Evolutionary conservation across 2,888 invertebrate genomes (phyloP), one percentile per base, ranked within the genome.

Genomic region (Opisthograptis luteolata): DNA sequence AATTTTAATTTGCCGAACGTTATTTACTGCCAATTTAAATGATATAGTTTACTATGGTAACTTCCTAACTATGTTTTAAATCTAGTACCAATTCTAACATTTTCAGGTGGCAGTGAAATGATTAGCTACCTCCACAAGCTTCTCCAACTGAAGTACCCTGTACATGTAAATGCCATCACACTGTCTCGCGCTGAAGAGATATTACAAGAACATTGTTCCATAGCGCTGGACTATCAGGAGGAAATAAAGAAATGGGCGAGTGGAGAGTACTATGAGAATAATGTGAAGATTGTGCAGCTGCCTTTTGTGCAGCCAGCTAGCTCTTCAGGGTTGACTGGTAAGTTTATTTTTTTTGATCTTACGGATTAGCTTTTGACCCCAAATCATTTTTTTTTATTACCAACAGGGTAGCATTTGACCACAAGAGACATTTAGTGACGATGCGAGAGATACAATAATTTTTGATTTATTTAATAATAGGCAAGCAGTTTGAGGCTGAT

Each of bases 121-220:
- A 94, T 95, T 50, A 92, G 92, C 25, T 98, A 96, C 76, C 91
- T 98, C 76, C 97, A 97, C 79, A 93, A 97, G 53, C 91, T 98
- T 35, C 91, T 98, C 25, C 98, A 98, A 83, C 91, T 98, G 25
- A 98, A 98, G 78, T 98, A 98, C 82, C 98, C 98, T 0, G 96
- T 96, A 0, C 98, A 98, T 84, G 93, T 96, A 0, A 95, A 95
- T 74, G 95, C 96, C 0, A 95, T 98, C 55, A 97, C 97, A 0
- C 93, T 96, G 61, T 96, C 96, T 48, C 92, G 98, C 54, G 95
- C 95, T 25, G 98, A 98, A 92, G 96, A 97, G 76, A 87, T 98
- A 19, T 87, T 98, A 1, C 95, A 96, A 52, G 94, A 95, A 32
- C 95, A 97, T 73, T 95, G 96, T 60, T 92, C 92, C 34, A 92